Conservation (phyloP, 2,113 vertebrate genomes). For the Hyla sarda region DNA sequence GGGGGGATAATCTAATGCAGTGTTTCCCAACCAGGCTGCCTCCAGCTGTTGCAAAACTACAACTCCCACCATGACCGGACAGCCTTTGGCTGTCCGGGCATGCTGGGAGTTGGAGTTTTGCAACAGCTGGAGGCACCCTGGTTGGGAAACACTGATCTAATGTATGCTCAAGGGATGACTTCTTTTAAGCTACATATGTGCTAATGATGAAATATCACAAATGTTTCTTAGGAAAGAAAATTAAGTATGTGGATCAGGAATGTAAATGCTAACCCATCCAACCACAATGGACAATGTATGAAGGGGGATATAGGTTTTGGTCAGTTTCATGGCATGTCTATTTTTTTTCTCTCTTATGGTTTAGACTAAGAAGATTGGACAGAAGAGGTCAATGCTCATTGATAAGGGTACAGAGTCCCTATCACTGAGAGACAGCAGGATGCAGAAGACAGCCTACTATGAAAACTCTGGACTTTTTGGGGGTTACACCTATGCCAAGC, state of each 20-base stretch:
- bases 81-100: too few relatives aligned
- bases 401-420: conserved; percentile 82
- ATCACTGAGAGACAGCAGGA: conserved; percentile 83
- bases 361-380: conserved; percentile 69
- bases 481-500: conserved; percentile 92
- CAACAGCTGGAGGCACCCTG: too few relatives aligned
- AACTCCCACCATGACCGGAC: too few relatives aligned
- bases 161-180: too few relatives aligned
- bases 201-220: neutral
- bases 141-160: too few relatives aligned
- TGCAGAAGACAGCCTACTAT: conserved; percentile 99
- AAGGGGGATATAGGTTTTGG: neutral
- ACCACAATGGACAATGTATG: neutral
- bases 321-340: neutral
- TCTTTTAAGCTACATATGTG: neutral
- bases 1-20: too few relatives aligned
- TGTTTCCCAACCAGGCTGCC: too few relatives aligned
- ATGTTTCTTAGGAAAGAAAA: too few relatives aligned
- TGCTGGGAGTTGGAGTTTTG: too few relatives aligned
- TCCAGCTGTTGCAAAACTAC: too few relatives aligned
- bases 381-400: conserved; percentile 89
- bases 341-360: neutral
- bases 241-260: neutral
- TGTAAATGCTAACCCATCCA: neutral
- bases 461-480: conserved; percentile 96